phyloP scores from a whole-genome alignment of 2,113 vertebrate genomes.

The Tamias sibiricus region DNA sequence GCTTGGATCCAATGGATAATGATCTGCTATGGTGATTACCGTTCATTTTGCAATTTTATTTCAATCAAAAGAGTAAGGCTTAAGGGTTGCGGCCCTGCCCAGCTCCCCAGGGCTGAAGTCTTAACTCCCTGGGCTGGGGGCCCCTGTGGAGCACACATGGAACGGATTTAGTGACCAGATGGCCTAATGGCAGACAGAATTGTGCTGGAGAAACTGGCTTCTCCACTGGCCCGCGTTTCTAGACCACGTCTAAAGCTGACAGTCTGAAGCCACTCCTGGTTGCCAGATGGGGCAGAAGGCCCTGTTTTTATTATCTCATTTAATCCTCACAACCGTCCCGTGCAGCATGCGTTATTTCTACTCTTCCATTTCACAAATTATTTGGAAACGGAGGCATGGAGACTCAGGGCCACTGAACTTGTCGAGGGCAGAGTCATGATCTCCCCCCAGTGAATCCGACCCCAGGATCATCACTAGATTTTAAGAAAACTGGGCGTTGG shows the following conservation, averaged over 20 bases:
- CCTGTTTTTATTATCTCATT: constrained; percentile 64
- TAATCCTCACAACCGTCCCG: constrained; percentile 65
- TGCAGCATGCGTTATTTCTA: constrained; percentile 28
- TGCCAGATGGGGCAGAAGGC: background rate
- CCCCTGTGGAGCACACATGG: constrained; percentile 59
- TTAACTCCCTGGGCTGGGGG: constrained; percentile 46
- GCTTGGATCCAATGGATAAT: constrained; percentile 59
- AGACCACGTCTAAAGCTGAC: background rate
- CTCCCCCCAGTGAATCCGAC: background rate
- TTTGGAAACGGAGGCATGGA: constrained; percentile 1
- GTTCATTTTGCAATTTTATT: constrained; percentile 77
- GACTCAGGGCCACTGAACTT: background rate
- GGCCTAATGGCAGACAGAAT: background rate
- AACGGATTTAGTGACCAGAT: constrained; percentile 67
- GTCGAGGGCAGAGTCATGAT: background rate
- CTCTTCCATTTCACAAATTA: constrained; percentile 52
- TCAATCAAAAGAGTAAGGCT: constrained; percentile 70
- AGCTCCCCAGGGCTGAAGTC: constrained; percentile 10
- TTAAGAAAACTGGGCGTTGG: background rate
- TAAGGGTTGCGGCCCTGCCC: constrained; percentile 48
- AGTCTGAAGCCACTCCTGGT: background rate
- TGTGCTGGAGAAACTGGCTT: background rate
- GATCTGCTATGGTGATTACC: constrained; percentile 62
- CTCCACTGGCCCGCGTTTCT: background rate
- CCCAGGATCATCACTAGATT: background rate